These are phyloP conservation scores for Galeopsomyia nigrocyanea DNA, from an alignment of 2,888 invertebrate genomes.

Conservation along the genomic window DNA sequence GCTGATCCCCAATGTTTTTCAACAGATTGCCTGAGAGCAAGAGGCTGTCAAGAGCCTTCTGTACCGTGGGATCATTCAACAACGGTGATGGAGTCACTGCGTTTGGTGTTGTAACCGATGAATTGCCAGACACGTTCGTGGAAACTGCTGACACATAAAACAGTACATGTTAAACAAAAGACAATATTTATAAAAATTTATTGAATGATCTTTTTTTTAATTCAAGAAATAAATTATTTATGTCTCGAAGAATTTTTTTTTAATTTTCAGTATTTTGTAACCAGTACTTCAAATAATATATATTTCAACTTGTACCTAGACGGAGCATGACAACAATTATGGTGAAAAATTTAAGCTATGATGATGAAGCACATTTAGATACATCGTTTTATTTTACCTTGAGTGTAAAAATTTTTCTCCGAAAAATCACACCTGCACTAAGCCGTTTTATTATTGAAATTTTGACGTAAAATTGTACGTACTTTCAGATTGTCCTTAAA, in stretches of 20 bases:
- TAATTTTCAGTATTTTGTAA: too few species aligned
- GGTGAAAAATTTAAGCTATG: too few species aligned
- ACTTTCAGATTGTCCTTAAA: too few species aligned
- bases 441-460: not conserved
- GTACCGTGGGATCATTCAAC: slow-evolving; percentile 83
- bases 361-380: slow-evolving; percentile 19
- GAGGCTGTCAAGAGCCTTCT: slow-evolving; percentile 83
- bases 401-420: slow-evolving; percentile 22
- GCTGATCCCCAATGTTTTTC: slow-evolving; percentile 69
- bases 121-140: slow-evolving; percentile 52
- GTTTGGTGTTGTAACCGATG: slow-evolving; percentile 52
- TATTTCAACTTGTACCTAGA: too few species aligned
- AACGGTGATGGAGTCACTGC: slow-evolving; percentile 71
- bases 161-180: slow-evolving; percentile 34
- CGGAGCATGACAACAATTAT: too few species aligned
- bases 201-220: slow-evolving; percentile 29
- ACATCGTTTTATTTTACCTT: slow-evolving; percentile 38
- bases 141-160: slow-evolving; percentile 62
- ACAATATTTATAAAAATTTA: slow-evolving; percentile 20
- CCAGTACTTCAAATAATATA: too few species aligned
- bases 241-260: too few species aligned
- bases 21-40: slow-evolving; percentile 73
- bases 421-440: slow-evolving; percentile 33
- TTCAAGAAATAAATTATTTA: not conserved
- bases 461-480: too few species aligned